These are phyloP conservation scores for Drosophila mulleri DNA, from an alignment of 2,888 invertebrate species.

Conservation along the genomic window DNA sequence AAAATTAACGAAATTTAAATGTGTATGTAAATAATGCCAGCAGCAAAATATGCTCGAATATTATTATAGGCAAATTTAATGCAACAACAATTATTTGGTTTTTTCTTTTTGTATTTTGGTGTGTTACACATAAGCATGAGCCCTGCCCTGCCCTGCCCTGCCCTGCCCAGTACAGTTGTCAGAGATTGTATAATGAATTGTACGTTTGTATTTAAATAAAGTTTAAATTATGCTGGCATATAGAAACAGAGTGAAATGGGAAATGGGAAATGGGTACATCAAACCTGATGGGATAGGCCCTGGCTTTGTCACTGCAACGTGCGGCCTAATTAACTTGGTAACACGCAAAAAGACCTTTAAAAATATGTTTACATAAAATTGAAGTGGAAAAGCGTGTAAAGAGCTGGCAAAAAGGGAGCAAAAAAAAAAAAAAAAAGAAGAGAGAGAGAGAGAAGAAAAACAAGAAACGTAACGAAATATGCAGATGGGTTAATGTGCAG, in stretches of 20 bases:
- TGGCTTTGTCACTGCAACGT: conserved; percentile 59
- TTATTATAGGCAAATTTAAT: conserved; percentile 63
- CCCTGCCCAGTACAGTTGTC: conserved; percentile 10
- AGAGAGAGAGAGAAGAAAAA: background rate
- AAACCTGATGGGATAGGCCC: conserved; percentile 58
- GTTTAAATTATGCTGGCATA: conserved; percentile 44
- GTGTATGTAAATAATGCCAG: conserved; percentile 52
- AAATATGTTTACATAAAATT: conserved; percentile 70
- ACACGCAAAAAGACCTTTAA: conserved; percentile 65
- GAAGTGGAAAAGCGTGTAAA: conserved; percentile 75
- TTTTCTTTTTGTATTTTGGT: background rate
- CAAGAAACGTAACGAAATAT: conserved; percentile 49
- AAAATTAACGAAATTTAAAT: conserved; percentile 45
- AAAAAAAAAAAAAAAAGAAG: conserved; percentile 15
- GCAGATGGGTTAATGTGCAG: conserved; percentile 51
- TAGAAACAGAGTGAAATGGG: conserved; percentile 25
- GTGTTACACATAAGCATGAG: no score
- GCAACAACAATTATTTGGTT: conserved; percentile 34
- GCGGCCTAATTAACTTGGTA: conserved; percentile 67
- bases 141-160: no score
- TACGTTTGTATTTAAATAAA: conserved; percentile 38
- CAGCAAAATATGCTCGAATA: conserved; percentile 57
- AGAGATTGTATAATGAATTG: conserved; percentile 54
- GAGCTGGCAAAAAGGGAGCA: conserved; percentile 23
- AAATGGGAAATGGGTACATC: conserved; percentile 48